Conservation (phyloP, 1,140 invertebrate genomes). For the Cylas formicarius region DNA sequence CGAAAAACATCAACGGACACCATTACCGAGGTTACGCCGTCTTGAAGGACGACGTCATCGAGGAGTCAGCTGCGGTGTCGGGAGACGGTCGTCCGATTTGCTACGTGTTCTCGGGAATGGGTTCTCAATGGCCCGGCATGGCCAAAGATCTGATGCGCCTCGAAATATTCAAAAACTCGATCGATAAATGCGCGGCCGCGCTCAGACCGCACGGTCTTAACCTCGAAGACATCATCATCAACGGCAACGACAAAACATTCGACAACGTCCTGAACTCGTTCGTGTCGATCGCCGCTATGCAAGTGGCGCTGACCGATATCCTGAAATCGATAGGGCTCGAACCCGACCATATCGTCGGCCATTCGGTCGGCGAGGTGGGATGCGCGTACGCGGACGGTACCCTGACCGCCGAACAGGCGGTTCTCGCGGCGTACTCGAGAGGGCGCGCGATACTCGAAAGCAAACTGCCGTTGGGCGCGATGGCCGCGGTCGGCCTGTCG, state of each 20-base stretch:
- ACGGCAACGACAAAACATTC: constrained; percentile 65
- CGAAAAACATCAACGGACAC: constrained; percentile 61
- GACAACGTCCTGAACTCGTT: constrained; percentile 84
- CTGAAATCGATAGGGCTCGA: constrained; percentile 68
- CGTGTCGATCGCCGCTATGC: constrained; percentile 88
- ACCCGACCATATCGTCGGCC: constrained; percentile 91
- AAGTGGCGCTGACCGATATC: constrained; percentile 86
- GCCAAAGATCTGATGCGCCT: constrained; percentile 74
- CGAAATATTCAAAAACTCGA: constrained; percentile 69
- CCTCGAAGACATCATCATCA: constrained; percentile 71
- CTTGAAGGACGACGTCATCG: constrained; percentile 44
- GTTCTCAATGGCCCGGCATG: constrained; percentile 94
- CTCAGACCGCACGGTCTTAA: constrained; percentile 73
- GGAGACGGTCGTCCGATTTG: constrained; percentile 72
- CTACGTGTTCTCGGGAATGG: constrained; percentile 96
- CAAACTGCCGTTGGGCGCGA: constrained; percentile 63
- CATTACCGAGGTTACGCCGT: constrained; percentile 70
- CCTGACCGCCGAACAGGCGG: constrained; percentile 85
- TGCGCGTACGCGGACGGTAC: constrained; percentile 96
- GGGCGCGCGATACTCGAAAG: constrained; percentile 79
- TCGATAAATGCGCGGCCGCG: constrained; percentile 66
- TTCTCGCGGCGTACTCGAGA: constrained; percentile 87
- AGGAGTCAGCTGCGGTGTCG: constrained; percentile 30
- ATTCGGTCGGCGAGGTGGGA: constrained; percentile 90
- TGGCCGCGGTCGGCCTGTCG: constrained; percentile 82